Evolutionary conservation across 1,140 invertebrate genomes (phyloP).

Genomic region (Himalopsyche phryganea): DNA sequence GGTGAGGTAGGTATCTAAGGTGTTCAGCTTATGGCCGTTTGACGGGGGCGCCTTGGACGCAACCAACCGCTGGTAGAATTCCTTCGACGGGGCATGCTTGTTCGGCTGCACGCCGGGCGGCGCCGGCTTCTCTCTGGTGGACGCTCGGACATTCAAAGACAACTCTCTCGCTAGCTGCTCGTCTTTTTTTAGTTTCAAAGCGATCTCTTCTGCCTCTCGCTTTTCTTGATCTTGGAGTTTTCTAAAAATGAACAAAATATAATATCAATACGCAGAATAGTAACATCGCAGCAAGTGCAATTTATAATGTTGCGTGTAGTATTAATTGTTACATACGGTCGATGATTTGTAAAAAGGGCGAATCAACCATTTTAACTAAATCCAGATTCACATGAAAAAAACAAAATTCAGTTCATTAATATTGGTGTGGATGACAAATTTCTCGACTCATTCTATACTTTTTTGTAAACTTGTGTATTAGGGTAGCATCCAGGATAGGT

Average conservation of each 20-base stretch:
- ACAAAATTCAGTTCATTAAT: too few species aligned
- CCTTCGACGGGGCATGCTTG: constrained; percentile 1
- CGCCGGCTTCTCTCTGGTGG: not conserved
- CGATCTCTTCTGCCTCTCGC: constrained; percentile 1
- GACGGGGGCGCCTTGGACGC: not conserved
- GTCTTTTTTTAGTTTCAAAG: constrained; percentile 13
- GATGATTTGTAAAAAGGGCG: too few species aligned
- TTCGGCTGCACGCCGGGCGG: not conserved
- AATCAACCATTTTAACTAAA: too few species aligned
- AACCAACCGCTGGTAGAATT: constrained; percentile 6
- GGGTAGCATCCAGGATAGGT: too few species aligned
- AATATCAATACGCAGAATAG: too few species aligned
- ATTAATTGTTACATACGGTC: too few species aligned
- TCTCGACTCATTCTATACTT: too few species aligned
- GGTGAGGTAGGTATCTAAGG: constrained; percentile 7
- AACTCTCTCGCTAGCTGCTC: constrained; percentile 24
- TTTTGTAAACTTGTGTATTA: too few species aligned
- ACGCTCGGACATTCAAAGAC: not conserved
- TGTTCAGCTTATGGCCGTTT: not conserved
- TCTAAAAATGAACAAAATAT: constrained; percentile 3
- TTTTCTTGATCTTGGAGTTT: constrained; percentile 28
- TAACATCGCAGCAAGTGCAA: too few species aligned
- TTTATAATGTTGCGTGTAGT: too few species aligned
- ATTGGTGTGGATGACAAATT: too few species aligned
- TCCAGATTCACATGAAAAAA: too few species aligned